Evolutionary conservation across 2,888 invertebrate species (phyloP), one percentile per base, ranked within the genome.

Genomic region (Cephonodes hylas): DNA sequence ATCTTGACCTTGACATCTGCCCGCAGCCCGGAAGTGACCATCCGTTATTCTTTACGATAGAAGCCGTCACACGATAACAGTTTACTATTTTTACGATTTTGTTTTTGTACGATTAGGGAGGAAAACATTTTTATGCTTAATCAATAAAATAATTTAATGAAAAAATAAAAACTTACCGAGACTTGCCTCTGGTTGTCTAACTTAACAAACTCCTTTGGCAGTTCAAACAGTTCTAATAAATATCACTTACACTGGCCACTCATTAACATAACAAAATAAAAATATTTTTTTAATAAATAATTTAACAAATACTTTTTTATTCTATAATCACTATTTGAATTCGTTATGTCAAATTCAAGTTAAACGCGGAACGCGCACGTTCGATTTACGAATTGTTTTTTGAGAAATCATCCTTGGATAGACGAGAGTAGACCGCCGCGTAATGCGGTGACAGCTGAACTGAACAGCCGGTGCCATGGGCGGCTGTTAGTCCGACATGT

Each of bases 1-100:
- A 66, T 65, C 66, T 69, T 75, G 77, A 74, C 79, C 77, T 80
- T 77, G 74, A 59, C 64, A 65, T 62, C 65, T 69, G 66, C 42
- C 42, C 59, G 42, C 44, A 58, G 22, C 27, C 71, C 69, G 79
- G 79, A 77, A 77, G 63, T 75, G 72, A 62, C 38, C 60, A 64
- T 63, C 68, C 65, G 70, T 78, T 72, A 74, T 76, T 68, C 67
- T 72, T 68, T 66, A 67, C 59, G 67, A 63, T 44, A 58, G 23
- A 6, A 45, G 34, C 45, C 46, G 42, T 62, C 18, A 62, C 57
- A 38, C 45, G 34, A 59, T 27, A 27, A 44, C 15, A 15, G 7
- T 42, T 10, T 15, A 44, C 45, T 59, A 44, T 57, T 45, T 59
- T 56, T 34, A 60, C 38, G 42, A 53, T 25, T 42, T 60, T 60